Base-by-base conservation (phyloP, 1,140 invertebrate species). In the Calliopsis andreniformis region DNA sequence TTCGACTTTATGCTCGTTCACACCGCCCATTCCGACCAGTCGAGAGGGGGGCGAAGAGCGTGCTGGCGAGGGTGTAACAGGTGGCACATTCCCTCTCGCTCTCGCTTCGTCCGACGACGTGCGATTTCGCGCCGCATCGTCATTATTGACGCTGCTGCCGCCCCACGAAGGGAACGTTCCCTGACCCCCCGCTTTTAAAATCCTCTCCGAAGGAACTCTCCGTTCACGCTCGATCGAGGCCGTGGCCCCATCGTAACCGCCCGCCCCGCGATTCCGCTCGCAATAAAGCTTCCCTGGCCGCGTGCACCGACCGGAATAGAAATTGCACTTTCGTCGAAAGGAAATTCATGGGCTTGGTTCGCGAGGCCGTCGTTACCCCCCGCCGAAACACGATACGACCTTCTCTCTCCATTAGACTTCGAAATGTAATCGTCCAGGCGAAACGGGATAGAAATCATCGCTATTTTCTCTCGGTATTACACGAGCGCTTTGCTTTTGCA, bases 1-100 rank as follows among this genome's bases (percentile, higher is more conserved):
- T 84, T 83, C 82, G 82, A 84, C 82, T 84, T 84, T 83, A 83
- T 67, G 81, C 75, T 83, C 80, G 82, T 84, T 84, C 71, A 76
- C 62, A 42, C 77, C 78, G 51, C 32, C 58, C 63, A 49, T 43
- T 58, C 55, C 32, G 12, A 20, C 42, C 16, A 6, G 18, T 0
- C 20, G 43, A 47, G 78, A 76, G 66, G 12, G 18, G 0, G 25
- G 42, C 47, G 78, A 76, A 67, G 66, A 76, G 81, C 71, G 72
- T 66, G 80, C 56, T 80, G 32, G 61, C 78, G 53, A 79, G 75
- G 58, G 82, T 64, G 86, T 87, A 87, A 87, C 86, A 87, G 87
- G 86, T 87, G 87, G 87, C 80, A 79, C 68, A 79, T 83, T 84
- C 78, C 76, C 62, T 78, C 83, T 67, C 81, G 47, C 49, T 72